Evolutionary conservation across 2,113 vertebrate genomes (phyloP).

Genomic region (Harpagus bidentatus): DNA sequence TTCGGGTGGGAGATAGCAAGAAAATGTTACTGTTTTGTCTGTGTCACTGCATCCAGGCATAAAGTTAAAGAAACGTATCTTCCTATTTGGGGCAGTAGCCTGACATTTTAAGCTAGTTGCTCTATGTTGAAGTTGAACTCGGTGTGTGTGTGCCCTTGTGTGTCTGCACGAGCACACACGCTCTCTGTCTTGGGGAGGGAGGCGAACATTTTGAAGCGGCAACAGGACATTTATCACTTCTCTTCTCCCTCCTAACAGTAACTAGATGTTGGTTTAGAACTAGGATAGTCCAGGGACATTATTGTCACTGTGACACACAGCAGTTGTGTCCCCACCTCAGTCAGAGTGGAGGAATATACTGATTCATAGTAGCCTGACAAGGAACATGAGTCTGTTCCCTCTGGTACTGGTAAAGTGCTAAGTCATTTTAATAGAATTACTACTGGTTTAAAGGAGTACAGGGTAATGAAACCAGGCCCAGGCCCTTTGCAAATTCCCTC

Average conservation of each 20-base stretch:
- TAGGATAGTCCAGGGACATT: neutral
- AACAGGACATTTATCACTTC: rapidly evolving
- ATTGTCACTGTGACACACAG: neutral
- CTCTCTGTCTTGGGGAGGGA: neutral
- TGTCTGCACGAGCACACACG: rapidly evolving
- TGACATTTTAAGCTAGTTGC: neutral
- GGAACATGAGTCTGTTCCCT: neutral
- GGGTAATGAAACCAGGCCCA: neutral
- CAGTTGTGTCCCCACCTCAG: neutral
- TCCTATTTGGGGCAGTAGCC: neutral
- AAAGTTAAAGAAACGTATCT: neutral
- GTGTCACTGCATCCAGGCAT: neutral
- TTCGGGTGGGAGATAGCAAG: neutral
- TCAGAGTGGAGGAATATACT: neutral
- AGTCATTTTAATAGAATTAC: neutral
- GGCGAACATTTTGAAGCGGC: neutral
- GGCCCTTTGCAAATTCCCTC: neutral
- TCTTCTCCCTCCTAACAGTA: neutral
- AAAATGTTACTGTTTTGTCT: neutral
- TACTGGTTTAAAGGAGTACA: neutral
- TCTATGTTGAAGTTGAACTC: neutral
- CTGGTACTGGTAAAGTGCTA: neutral
- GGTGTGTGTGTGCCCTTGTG: too few species aligned
- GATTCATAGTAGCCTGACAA: neutral
- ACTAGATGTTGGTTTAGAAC: neutral